Conservation (phyloP, 2,797 vertebrate species). For the Epinephelus coioides region DNA sequence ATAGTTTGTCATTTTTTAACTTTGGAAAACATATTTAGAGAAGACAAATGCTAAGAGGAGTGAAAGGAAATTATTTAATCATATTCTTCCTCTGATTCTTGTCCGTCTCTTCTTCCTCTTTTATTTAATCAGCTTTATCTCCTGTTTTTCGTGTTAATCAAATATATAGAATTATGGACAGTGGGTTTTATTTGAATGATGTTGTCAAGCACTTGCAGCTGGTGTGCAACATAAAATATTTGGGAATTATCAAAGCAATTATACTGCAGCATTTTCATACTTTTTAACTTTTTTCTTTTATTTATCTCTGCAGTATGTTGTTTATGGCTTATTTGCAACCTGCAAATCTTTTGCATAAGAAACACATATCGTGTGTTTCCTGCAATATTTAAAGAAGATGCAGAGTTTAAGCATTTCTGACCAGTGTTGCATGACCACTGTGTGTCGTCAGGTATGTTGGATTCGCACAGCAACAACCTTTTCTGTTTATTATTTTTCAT, state of each 20-base stretch:
- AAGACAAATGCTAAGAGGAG: background rate
- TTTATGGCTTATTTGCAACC: background rate
- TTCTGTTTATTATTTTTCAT: too few relatives aligned
- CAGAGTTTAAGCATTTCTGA: background rate
- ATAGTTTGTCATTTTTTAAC: background rate
- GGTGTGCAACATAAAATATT: background rate
- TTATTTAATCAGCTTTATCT: background rate
- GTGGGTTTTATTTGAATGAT: background rate
- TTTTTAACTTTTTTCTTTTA: background rate
- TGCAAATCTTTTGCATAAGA: background rate
- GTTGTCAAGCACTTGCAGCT: too few relatives aligned
- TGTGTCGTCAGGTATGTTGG: background rate
- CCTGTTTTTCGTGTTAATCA: background rate
- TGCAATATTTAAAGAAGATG: background rate
- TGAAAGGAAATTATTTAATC: background rate
- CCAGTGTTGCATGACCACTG: background rate
- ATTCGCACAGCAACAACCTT: background rate
- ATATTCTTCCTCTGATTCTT: background rate
- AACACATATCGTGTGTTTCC: background rate
- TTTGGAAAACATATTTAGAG: background rate
- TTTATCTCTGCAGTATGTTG: background rate
- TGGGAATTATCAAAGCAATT: background rate
- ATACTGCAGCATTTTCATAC: background rate
- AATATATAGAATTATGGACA: background rate
- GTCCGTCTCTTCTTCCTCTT: too few relatives aligned